Evolutionary conservation across 2,797 vertebrate species (phyloP).

Genomic region (Strix occidentalis): DNA sequence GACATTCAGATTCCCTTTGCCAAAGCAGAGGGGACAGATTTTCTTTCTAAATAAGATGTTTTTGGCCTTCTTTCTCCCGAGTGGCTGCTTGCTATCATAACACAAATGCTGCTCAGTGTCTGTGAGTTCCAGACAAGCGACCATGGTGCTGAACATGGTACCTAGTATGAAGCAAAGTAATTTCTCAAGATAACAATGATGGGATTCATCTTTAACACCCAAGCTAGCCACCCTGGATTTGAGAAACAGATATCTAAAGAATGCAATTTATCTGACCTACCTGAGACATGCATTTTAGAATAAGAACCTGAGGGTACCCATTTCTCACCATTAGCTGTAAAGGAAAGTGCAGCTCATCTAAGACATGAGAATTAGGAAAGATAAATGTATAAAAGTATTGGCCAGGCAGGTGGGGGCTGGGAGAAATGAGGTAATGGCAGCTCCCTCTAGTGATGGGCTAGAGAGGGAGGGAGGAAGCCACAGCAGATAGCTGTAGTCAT

Average conservation of each 20-base stretch:
- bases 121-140: background rate
- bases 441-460: background rate
- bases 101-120: background rate
- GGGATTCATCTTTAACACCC: background rate
- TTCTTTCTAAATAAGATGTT: background rate
- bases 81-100: background rate
- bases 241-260: background rate
- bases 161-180: background rate
- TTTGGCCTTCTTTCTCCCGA: background rate
- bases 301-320: background rate
- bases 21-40: background rate
- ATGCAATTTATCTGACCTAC: background rate
- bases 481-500: background rate
- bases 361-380: background rate
- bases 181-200: background rate
- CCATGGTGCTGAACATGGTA: background rate
- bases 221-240: background rate
- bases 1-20: background rate
- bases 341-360: background rate
- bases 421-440: background rate
- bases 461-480: background rate
- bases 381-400: background rate
- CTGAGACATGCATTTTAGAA: background rate
- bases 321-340: background rate
- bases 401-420: background rate